A percentile compares a stretch with the other conserved stretches of the same genome.
phyloP scores from a whole-genome alignment of 1,140 invertebrate species.

The Drosophila grimshawi region DNA sequence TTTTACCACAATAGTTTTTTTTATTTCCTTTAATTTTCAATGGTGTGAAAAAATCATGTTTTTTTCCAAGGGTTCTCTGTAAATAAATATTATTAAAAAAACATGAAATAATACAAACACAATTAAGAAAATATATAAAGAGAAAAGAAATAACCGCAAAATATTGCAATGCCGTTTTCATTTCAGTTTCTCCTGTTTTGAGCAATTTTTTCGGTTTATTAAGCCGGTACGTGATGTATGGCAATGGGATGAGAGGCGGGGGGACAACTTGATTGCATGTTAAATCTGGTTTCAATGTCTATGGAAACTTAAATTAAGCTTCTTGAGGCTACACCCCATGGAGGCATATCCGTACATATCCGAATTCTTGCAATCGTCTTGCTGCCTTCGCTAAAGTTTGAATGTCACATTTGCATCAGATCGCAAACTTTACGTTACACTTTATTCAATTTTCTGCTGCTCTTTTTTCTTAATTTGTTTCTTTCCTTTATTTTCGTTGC shows the following conservation, averaged over 20 bases:
- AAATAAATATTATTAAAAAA: background rate
- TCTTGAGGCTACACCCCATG: background rate
- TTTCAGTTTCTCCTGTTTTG: slow-evolving; percentile 1
- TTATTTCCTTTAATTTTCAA: no score
- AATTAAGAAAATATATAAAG: slow-evolving; percentile 45
- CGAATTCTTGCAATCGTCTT: slow-evolving; percentile 18
- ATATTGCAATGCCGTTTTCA: slow-evolving; percentile 1
- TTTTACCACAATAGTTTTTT: no score
- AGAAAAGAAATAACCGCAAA: slow-evolving; percentile 7
- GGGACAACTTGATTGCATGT: slow-evolving; percentile 6
- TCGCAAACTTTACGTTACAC: slow-evolving; percentile 37
- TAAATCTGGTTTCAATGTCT: slow-evolving; percentile 20
- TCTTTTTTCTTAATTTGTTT: background rate
- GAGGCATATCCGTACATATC: background rate
- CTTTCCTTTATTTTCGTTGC: background rate
- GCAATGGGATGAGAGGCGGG: background rate
- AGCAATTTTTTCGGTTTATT: slow-evolving; percentile 4
- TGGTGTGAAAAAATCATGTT: no score
- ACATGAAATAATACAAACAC: slow-evolving; percentile 12
- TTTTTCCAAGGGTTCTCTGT: no score
- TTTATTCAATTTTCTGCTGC: slow-evolving; percentile 25
- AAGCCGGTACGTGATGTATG: background rate
- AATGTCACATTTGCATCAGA: slow-evolving; percentile 26
- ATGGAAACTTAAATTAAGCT: slow-evolving; percentile 6
- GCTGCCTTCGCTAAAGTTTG: slow-evolving; percentile 19